A percentile compares a stretch with the other conserved stretches of the same genome.
Conservation (phyloP, 2,797 vertebrate genomes). For the Mormyrops boulengeri region DNA sequence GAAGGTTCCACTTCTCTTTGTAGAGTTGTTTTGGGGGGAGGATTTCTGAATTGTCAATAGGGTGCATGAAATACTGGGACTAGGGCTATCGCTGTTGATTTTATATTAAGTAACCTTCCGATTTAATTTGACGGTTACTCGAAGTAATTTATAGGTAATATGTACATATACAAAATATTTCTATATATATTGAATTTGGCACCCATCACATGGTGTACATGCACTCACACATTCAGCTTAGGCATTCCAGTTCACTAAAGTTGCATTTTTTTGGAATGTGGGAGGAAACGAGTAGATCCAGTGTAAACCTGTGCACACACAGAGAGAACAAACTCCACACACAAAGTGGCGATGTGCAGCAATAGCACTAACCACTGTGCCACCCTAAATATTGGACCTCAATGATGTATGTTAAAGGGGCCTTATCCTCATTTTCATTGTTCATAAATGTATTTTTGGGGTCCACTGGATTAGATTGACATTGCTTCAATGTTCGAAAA, state of each 20-base stretch:
- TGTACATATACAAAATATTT: not conserved
- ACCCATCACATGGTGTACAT: not conserved
- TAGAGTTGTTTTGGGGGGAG: not conserved
- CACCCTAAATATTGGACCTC: not conserved
- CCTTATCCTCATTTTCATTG: not conserved
- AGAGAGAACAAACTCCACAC: not conserved
- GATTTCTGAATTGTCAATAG: not conserved
- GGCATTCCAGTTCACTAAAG: not conserved
- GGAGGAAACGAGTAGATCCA: not conserved
- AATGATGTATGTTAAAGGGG: not conserved
- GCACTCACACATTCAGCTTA: not conserved
- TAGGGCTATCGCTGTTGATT: not conserved
- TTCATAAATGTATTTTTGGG: not conserved
- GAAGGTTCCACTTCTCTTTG: not conserved
- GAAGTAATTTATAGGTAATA: not conserved
- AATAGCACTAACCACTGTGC: not conserved
- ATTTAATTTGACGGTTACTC: not conserved
- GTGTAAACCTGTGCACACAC: not conserved
- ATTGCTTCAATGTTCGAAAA: not conserved
- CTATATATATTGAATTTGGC: not conserved
- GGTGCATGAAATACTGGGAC: not conserved
- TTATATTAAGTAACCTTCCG: not conserved
- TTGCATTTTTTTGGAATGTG: not conserved
- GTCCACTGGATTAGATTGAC: not conserved
- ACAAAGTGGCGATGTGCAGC: not conserved